A percentile compares a stretch with the other conserved stretches of the same genome.
Evolutionary conservation across 2,113 vertebrate genomes (phyloP).

Genomic region (Rhinopomastus cyanomelas): DNA sequence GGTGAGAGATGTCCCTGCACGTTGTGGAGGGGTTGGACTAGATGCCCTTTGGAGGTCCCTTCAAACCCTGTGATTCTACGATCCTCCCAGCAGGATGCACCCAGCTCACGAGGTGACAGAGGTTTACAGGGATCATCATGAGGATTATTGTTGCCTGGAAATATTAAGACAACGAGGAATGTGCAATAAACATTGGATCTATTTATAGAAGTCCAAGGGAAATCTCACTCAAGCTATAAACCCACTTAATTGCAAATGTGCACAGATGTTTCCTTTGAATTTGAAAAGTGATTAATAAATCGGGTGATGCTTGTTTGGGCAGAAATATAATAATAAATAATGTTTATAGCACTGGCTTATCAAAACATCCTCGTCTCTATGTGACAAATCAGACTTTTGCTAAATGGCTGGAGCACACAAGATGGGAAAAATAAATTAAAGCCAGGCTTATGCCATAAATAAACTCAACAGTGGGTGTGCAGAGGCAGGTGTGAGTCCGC

Average conservation of each 20-base stretch:
- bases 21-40: too few relatives aligned
- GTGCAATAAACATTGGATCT: background rate
- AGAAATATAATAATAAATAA: constrained; percentile 12
- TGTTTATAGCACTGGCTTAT: background rate
- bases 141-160: background rate
- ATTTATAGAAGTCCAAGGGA: constrained; percentile 27
- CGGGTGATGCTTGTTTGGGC: constrained; percentile 45
- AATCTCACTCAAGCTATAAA: constrained; percentile 19
- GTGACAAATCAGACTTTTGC: background rate
- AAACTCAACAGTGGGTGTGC: background rate
- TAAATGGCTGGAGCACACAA: background rate
- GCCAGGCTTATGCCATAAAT: background rate
- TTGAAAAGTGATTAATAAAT: constrained; percentile 62
- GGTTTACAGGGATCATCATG: background rate
- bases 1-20: too few relatives aligned
- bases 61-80: too few relatives aligned
- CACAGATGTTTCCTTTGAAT: constrained; percentile 65
- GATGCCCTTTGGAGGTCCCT: too few relatives aligned
- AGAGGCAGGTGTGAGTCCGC: background rate
- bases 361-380: background rate
- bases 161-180: constrained; percentile 23
- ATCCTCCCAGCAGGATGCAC: background rate
- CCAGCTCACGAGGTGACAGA: rapidly evolving
- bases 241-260: constrained; percentile 32
- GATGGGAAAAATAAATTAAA: background rate